A percentile compares a stretch with the other conserved stretches of the same genome.
phyloP scores from a whole-genome alignment of 2,113 vertebrate species.

The Narcine bancroftii region DNA sequence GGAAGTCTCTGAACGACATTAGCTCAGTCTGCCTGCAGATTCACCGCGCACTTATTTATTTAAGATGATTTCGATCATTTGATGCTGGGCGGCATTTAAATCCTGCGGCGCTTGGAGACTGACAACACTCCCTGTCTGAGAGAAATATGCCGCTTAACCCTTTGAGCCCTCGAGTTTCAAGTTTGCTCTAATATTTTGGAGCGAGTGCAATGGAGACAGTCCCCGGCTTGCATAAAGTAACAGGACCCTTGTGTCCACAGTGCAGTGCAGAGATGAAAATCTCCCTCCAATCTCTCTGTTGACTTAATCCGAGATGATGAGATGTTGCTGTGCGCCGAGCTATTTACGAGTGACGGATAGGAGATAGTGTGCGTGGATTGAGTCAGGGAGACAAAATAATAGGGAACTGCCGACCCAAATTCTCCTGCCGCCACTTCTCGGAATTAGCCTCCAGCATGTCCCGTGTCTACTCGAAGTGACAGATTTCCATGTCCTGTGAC shows the following conservation, averaged over 20 bases:
- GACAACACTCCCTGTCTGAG: neutral
- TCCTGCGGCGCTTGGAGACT: neutral
- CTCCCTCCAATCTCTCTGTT: neutral
- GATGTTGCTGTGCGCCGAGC: neutral
- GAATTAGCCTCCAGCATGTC: no score
- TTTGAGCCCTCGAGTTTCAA: neutral
- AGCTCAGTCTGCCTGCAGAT: neutral
- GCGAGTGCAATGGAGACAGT: neutral
- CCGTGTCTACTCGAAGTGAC: no score
- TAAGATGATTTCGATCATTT: constrained; percentile 17
- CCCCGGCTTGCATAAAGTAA: neutral
- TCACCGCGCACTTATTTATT: neutral
- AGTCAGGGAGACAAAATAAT: neutral
- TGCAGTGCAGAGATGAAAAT: neutral
- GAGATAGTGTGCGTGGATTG: neutral
- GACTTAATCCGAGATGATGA: neutral
- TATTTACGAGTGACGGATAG: neutral
- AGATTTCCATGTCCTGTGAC: no score
- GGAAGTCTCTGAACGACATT: constrained; percentile 9
- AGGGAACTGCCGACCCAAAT: no score
- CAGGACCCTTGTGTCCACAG: neutral
- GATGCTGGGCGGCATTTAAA: constrained; percentile 11
- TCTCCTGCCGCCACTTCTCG: neutral
- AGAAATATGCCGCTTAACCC: neutral
- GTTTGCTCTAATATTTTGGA: neutral